Evolutionary conservation across 2,797 vertebrate genomes (phyloP).

Genomic region (Tiaroga cobitis): DNA sequence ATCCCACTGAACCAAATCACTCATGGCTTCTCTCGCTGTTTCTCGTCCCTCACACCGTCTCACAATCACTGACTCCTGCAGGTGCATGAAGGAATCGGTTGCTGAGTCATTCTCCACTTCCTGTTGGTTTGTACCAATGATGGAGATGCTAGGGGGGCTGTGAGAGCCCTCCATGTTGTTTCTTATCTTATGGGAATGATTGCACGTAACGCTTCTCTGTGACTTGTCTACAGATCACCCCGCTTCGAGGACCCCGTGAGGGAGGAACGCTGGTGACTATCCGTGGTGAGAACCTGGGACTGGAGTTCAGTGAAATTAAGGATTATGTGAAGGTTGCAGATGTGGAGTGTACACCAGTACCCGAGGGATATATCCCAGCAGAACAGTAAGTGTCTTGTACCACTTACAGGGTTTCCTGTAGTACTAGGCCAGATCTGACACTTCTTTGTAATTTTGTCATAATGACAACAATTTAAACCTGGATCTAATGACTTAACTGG

Average conservation of each 20-base stretch:
- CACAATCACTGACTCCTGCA: constrained; percentile 45
- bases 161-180: constrained; percentile 11
- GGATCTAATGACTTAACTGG: constrained; percentile 11
- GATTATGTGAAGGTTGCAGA: constrained; percentile 91
- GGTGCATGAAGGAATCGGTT: constrained; percentile 37
- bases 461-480: not conserved
- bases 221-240: constrained; percentile 83
- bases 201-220: constrained; percentile 2
- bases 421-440: not conserved
- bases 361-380: constrained; percentile 94
- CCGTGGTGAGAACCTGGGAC: constrained; percentile 93
- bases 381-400: constrained; percentile 88
- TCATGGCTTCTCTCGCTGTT: constrained; percentile 42
- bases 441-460: not conserved
- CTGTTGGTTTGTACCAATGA: constrained; percentile 39
- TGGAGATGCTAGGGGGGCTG: not conserved
- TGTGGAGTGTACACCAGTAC: constrained; percentile 92
- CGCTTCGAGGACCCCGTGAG: constrained; percentile 91
- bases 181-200: constrained; percentile 8
- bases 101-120: constrained; percentile 52
- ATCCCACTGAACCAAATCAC: constrained; percentile 56
- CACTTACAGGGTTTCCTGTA: not conserved
- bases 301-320: constrained; percentile 93
- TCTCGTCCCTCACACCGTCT: constrained; percentile 34
- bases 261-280: constrained; percentile 97